These are phyloP conservation scores for Scaptomyza polygonia DNA, from an alignment of 2,888 invertebrate species.

Conservation along the genomic window DNA sequence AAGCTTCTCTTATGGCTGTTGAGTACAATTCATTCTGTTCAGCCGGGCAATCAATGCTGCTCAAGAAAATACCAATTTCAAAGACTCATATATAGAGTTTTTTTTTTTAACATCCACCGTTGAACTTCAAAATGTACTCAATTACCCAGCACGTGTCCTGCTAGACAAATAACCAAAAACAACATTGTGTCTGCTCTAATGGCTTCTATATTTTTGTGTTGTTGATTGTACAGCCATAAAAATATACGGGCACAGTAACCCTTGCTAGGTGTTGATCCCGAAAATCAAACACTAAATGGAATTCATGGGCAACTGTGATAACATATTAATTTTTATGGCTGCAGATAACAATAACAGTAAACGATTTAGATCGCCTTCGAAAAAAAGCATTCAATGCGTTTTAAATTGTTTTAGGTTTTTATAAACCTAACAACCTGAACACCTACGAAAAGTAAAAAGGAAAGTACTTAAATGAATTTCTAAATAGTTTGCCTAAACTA, in stretches of 20 bases:
- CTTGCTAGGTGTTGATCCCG: conserved; percentile 32
- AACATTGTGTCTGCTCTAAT: conserved; percentile 54
- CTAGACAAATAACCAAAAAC: conserved; percentile 32
- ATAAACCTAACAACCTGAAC: background rate
- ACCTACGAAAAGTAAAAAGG: too few species aligned
- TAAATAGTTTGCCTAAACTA: background rate
- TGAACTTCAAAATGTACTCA: conserved; percentile 41
- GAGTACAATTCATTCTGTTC: conserved; percentile 26
- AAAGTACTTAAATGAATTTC: background rate
- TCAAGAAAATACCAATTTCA: too few species aligned
- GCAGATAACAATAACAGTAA: background rate
- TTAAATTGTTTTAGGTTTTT: background rate
- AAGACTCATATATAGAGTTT: conserved; percentile 26
- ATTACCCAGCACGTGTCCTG: conserved; percentile 58
- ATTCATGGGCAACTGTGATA: conserved; percentile 23
- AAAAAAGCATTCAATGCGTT: background rate
- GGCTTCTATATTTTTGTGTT: conserved; percentile 54
- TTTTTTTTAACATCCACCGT: conserved; percentile 14
- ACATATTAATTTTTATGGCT: conserved; percentile 32
- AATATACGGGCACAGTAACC: conserved; percentile 34
- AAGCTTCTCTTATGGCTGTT: conserved; percentile 16
- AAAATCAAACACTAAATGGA: conserved; percentile 22
- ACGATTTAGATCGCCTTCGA: conserved; percentile 3
- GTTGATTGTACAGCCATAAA: conserved; percentile 51
- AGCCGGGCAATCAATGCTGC: conserved; percentile 7